These are phyloP conservation scores for Darevskia mixta DNA, from an alignment of 2,797 vertebrate genomes.

Conservation along the genomic window DNA sequence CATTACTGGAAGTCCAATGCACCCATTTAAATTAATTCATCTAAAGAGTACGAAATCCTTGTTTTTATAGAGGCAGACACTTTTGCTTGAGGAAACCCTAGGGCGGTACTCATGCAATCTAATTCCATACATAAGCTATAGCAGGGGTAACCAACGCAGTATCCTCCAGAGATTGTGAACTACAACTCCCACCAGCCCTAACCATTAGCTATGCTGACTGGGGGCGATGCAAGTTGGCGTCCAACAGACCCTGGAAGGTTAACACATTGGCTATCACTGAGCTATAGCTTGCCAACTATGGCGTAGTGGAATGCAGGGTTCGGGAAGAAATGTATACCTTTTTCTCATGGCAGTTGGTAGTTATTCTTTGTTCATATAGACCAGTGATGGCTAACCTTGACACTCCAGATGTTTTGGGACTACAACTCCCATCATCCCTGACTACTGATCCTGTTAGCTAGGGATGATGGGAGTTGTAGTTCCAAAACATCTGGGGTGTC, in stretches of 20 bases:
- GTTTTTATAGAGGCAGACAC: neutral
- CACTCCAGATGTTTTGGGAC: no score
- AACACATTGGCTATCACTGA: no score
- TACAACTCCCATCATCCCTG: no score
- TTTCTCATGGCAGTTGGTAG: neutral
- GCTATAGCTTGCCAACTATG: neutral
- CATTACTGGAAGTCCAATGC: neutral
- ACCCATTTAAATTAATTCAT: neutral
- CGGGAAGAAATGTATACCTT: neutral
- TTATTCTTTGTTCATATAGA: neutral
- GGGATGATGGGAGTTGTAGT: no score
- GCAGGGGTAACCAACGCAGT: neutral
- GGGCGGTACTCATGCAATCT: neutral
- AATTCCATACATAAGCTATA: neutral
- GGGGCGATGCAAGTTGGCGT: no score
- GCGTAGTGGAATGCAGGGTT: neutral
- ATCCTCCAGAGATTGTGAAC: neutral
- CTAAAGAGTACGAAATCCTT: neutral
- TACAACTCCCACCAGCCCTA: no score
- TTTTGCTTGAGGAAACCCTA: neutral
- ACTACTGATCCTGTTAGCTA: no score
- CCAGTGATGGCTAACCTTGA: no score
- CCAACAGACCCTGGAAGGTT: no score
- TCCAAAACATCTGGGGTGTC: no score
- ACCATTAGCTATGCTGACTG: no score